Conservation (phyloP, 2,888 invertebrate species). For the Emmelina monodactyla region DNA sequence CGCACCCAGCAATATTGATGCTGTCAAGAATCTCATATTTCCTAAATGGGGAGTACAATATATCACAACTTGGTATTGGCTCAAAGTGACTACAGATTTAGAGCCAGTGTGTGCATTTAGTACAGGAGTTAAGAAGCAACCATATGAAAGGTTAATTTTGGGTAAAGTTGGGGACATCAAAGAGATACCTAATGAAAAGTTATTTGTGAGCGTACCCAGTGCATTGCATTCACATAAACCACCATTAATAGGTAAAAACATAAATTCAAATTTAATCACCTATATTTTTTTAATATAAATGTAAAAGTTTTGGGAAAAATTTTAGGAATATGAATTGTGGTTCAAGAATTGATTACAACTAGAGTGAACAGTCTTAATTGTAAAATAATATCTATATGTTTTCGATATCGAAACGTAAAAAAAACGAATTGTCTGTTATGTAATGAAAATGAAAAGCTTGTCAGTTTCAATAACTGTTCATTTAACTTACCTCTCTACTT, state of each 20-base stretch:
- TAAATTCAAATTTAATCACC: too few relatives aligned
- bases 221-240: slow-evolving; percentile 96
- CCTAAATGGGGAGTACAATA: slow-evolving; percentile 79
- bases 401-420: too few relatives aligned
- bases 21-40: slow-evolving; percentile 76
- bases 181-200: slow-evolving; percentile 50
- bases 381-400: too few relatives aligned
- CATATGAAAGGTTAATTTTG: slow-evolving; percentile 80
- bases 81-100: slow-evolving; percentile 80
- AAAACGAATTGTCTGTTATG: too few relatives aligned
- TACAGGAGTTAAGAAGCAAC: slow-evolving; percentile 78
- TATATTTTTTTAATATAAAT: too few relatives aligned
- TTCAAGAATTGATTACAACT: too few relatives aligned
- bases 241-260: slow-evolving; percentile 72
- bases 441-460: too few relatives aligned
- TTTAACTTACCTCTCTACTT: too few relatives aligned
- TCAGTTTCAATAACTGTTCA: too few relatives aligned
- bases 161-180: slow-evolving; percentile 37
- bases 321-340: too few relatives aligned
- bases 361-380: too few relatives aligned
- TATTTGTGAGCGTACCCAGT: slow-evolving; percentile 87
- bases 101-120: slow-evolving; percentile 74
- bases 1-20: slow-evolving; percentile 72
- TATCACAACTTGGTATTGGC: slow-evolving; percentile 84
- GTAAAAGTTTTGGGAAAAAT: too few relatives aligned